Percentiles rank a stretch among this genome's conserved stretches.
phyloP scores from a whole-genome alignment of 2,113 vertebrate genomes.

The Stercorarius parasiticus region DNA sequence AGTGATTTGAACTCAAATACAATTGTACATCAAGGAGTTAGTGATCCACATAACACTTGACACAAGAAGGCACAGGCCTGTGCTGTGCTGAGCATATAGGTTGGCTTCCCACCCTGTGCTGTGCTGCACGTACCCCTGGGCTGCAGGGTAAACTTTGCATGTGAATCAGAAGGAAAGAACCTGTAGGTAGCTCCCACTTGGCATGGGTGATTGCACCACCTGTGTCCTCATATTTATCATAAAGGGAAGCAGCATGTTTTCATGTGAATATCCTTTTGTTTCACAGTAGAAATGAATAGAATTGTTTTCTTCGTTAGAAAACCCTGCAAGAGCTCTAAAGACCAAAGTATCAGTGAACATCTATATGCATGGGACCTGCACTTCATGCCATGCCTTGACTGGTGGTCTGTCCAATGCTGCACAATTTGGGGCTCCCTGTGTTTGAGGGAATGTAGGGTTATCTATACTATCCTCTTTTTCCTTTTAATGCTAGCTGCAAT shows the following conservation, averaged over 20 bases:
- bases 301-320: background rate
- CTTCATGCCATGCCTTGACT: background rate
- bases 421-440: background rate
- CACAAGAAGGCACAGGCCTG: background rate
- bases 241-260: background rate
- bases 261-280: background rate
- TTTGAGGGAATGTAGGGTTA: background rate
- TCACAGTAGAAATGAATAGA: background rate
- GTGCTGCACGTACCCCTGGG: background rate
- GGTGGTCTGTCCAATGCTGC: background rate
- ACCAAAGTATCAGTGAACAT: background rate
- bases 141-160: background rate
- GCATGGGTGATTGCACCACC: background rate
- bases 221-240: background rate
- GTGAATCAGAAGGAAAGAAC: background rate
- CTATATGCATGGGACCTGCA: background rate
- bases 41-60: background rate
- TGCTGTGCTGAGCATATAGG: accelerated
- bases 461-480: background rate
- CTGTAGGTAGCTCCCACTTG: background rate
- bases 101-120: background rate
- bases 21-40: background rate
- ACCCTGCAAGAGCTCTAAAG: background rate
- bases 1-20: accelerated
- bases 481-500: background rate